Base-by-base conservation (phyloP, 2,888 invertebrate species). In the Halictus ligatus region DNA sequence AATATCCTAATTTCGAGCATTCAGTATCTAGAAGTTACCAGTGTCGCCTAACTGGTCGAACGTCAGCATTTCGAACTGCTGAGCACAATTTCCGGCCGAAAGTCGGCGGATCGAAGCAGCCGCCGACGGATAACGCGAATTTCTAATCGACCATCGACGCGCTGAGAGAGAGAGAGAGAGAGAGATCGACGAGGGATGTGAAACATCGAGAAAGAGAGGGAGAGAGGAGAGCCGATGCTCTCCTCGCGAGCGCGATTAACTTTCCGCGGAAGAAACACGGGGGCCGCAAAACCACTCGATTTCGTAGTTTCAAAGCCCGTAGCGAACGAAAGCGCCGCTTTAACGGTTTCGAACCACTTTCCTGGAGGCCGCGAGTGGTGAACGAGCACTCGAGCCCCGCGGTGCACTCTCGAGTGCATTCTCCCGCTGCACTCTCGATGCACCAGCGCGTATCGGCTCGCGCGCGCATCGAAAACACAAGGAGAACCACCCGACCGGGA, bases 311-410 rank as follows among this genome's bases (percentile, higher is more conserved):
- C 69, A 25, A 67, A 83, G 74, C n/a, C 40, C n/a, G 72, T 21
- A 7, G 40, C 54, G 60, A 74, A 86, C 78, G 87, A 83, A 83
- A 87, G 87, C 80, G 83, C 76, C 73, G 80, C 86, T 87, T 81
- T 81, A 83, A 83, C 86, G 80, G 80, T 54, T 78, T 74, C 78
- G 50, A 76, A 83, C 83, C 83, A 83, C 80, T 67, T 78, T 82
- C 54, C 13, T 40, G 58, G 29, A 69, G 64, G 73, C 75, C 69
- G 35, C 75, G 74, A 78, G 60, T 78, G 29, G 21, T 21, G 73
- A 73, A 73, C 73, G 73, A 73, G 73, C 60, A 75, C 71, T 43
- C 29, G 72, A 78, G 18, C 35, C 10, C 1, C 69, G 54, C 54
- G 21, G 75, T 48, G 82, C 83, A 58, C 82, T 83, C 81, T 83